A percentile compares a stretch with the other conserved stretches of the same genome.
Evolutionary conservation across 2,888 invertebrate genomes (phyloP).

Genomic region (Amorpha juglandis): DNA sequence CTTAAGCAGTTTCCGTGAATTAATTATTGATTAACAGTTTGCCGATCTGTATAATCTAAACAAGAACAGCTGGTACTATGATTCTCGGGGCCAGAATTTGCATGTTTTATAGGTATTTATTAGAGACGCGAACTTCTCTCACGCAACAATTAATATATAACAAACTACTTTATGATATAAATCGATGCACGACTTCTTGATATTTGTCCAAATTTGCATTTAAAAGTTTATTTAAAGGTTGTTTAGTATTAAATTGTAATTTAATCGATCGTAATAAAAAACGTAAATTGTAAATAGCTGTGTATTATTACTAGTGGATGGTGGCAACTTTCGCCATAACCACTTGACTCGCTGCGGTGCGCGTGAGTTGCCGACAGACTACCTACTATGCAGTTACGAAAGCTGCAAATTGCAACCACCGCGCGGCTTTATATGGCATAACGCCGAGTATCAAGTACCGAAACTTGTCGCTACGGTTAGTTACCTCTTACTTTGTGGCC

Average conservation of each 20-base stretch:
- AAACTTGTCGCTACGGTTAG: constrained; percentile 53
- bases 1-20: neutral
- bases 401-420: constrained; percentile 75
- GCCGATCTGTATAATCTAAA: neutral
- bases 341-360: constrained; percentile 43
- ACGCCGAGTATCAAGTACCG: constrained; percentile 41
- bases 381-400: constrained; percentile 74
- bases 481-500: too few species aligned
- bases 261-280: constrained; percentile 48
- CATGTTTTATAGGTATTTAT: constrained; percentile 36
- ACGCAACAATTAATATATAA: constrained; percentile 29
- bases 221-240: constrained; percentile 34
- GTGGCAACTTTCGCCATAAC: constrained; percentile 73
- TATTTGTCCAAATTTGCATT: constrained; percentile 45
- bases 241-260: constrained; percentile 26
- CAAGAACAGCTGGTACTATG: neutral
- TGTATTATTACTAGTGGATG: constrained; percentile 68
- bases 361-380: constrained; percentile 62
- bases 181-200: constrained; percentile 40
- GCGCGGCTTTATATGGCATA: constrained; percentile 67
- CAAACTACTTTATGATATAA: constrained; percentile 21
- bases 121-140: neutral
- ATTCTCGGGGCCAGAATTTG: constrained; percentile 38
- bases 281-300: too few species aligned
- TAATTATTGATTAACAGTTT: neutral